Conservation (phyloP, 2,797 vertebrate genomes). For the Microctenopoma steveboyesi region DNA sequence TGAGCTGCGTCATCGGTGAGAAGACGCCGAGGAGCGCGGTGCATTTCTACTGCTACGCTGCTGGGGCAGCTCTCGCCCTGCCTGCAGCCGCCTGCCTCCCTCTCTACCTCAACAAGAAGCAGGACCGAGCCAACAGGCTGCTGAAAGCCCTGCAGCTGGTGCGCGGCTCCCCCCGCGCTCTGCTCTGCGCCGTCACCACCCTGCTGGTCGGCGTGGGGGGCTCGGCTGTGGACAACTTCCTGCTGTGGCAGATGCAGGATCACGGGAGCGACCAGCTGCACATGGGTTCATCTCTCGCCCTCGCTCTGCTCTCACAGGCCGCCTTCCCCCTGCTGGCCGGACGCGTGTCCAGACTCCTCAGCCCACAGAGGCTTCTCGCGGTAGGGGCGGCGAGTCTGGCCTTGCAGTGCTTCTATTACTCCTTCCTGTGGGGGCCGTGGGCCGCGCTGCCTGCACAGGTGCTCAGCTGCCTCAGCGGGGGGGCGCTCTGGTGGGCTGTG, state of each 20-base stretch:
- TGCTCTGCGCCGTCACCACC: conserved; percentile 80
- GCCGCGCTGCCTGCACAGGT: conserved; percentile 82
- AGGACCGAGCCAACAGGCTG: conserved; percentile 53
- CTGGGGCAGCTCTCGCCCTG: conserved; percentile 65
- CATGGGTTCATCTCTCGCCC: conserved; percentile 84
- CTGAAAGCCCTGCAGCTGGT: conserved; percentile 84
- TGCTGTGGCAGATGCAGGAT: conserved; percentile 93
- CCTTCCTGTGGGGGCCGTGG: conserved; percentile 89
- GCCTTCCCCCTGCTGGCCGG: conserved; percentile 71
- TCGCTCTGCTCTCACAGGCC: conserved; percentile 83
- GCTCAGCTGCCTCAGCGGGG: conserved; percentile 81
- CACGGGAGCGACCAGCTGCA: conserved; percentile 83
- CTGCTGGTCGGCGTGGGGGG: conserved; percentile 73
- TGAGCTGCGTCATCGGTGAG: conserved; percentile 75
- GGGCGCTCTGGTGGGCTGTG: conserved; percentile 87
- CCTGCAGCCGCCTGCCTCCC: conserved; percentile 80
- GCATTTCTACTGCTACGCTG: conserved; percentile 85
- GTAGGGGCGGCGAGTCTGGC: conserved; percentile 76
- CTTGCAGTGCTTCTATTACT: conserved; percentile 87
- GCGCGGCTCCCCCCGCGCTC: conserved; percentile 73
- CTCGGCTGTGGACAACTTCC: conserved; percentile 84
- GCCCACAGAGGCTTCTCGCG: conserved; percentile 67
- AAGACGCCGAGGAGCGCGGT: conserved; percentile 52
- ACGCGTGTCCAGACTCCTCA: conserved; percentile 76
- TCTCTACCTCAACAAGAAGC: conserved; percentile 76